phyloP scores from a whole-genome alignment of 2,888 invertebrate species.

The Catocala sponsa region DNA sequence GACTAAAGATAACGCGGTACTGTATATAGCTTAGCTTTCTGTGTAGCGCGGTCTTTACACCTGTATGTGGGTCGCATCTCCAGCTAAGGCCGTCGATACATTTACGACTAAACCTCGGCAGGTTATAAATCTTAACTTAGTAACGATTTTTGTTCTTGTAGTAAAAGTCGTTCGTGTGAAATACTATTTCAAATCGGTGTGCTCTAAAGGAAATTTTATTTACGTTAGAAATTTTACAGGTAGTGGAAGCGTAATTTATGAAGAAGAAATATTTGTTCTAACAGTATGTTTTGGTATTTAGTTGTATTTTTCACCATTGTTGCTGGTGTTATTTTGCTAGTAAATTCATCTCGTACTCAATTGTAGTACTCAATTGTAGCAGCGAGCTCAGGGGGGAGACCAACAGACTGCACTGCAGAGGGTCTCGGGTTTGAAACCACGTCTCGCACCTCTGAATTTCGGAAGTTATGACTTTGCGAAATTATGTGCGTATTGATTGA shows the following conservation, averaged over 20 bases:
- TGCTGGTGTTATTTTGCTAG: too few relatives aligned
- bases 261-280: background rate
- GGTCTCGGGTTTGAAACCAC: too few relatives aligned
- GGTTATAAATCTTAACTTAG: constrained; percentile 57
- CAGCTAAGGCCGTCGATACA: constrained; percentile 54
- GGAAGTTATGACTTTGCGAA: too few relatives aligned
- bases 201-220: constrained; percentile 11
- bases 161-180: constrained; percentile 43
- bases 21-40: constrained; percentile 13
- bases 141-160: constrained; percentile 49
- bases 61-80: constrained; percentile 41
- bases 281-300: background rate
- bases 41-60: constrained; percentile 14
- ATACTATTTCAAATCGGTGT: constrained; percentile 30
- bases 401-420: too few relatives aligned
- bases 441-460: too few relatives aligned
- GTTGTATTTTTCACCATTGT: too few relatives aligned
- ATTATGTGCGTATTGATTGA: too few relatives aligned
- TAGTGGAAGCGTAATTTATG: constrained; percentile 11
- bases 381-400: too few relatives aligned
- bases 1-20: background rate
- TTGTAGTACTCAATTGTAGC: too few relatives aligned
- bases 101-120: constrained; percentile 54
- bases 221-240: constrained; percentile 5
- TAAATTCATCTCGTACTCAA: too few relatives aligned